Evolutionary conservation across 2,797 vertebrate genomes (phyloP).

Genomic region (Pseudomugil tenellus): DNA sequence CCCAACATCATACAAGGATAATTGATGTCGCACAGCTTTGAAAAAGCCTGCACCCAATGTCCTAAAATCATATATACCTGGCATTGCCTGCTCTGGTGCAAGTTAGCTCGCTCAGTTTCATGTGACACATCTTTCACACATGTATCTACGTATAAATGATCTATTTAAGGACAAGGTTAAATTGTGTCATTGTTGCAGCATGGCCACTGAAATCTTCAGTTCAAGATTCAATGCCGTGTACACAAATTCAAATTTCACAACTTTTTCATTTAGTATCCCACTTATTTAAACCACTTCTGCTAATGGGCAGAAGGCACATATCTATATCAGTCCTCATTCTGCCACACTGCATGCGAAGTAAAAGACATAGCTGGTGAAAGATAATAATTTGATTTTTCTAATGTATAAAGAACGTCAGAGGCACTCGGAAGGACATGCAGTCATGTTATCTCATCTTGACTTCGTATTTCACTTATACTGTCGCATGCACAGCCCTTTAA

Average conservation of each 20-base stretch:
- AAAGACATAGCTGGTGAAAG: slow-evolving; percentile 21
- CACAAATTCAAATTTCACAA: slow-evolving; percentile 22
- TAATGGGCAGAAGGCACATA: slow-evolving; percentile 40
- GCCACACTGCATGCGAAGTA: slow-evolving; percentile 18
- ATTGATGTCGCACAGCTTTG: slow-evolving; percentile 51
- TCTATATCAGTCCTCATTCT: slow-evolving; percentile 8
- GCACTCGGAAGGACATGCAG: background rate
- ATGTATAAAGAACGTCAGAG: slow-evolving; percentile 12
- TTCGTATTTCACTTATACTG: slow-evolving; percentile 10
- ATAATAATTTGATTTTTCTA: slow-evolving; percentile 20
- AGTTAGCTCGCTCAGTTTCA: slow-evolving; percentile 9
- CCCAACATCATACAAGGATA: slow-evolving; percentile 42
- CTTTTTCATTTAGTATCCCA: slow-evolving; percentile 27
- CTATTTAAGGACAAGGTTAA: background rate
- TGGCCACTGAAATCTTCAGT: background rate
- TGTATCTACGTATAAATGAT: background rate
- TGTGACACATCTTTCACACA: slow-evolving; percentile 13
- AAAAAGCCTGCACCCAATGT: slow-evolving; percentile 28
- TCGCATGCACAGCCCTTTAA: slow-evolving; percentile 2
- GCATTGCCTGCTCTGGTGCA: slow-evolving; percentile 14
- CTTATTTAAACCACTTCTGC: slow-evolving; percentile 39
- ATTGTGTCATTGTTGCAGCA: slow-evolving; percentile 7
- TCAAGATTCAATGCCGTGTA: slow-evolving; percentile 35
- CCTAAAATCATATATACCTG: slow-evolving; percentile 40
- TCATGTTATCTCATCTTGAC: slow-evolving; percentile 15